Evolutionary conservation across 2,113 vertebrate genomes (phyloP).

Genomic region (Salvelinus fontinalis): DNA sequence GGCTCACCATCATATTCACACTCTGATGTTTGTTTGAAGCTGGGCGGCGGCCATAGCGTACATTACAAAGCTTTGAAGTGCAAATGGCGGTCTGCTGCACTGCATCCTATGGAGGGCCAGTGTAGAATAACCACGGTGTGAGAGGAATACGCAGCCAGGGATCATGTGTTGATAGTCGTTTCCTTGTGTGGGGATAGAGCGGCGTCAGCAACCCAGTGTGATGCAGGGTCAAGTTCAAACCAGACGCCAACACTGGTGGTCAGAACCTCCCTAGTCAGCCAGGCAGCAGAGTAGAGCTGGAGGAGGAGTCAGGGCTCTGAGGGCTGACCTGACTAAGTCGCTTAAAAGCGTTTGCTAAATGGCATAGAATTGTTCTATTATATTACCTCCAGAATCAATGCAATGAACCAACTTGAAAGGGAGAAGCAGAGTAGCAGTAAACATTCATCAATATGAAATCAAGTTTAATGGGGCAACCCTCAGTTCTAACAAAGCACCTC

Average conservation of each 20-base stretch:
- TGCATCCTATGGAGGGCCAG: constrained; percentile 21
- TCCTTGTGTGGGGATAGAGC: not conserved
- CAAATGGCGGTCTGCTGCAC: constrained; percentile 43
- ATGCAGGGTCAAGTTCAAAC: constrained; percentile 15
- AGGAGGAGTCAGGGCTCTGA: constrained; percentile 10
- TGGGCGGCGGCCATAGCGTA: constrained; percentile 32
- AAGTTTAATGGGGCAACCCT: constrained; percentile 38
- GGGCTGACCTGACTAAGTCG: constrained; percentile 43
- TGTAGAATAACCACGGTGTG: constrained; percentile 20
- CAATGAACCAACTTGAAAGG: constrained; percentile 13
- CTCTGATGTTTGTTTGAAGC: constrained; percentile 61
- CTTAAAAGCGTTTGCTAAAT: too few relatives aligned
- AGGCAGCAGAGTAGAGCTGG: constrained; percentile 18
- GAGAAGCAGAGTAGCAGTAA: constrained; percentile 44
- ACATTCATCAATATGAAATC: constrained; percentile 65
- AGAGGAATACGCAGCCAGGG: not conserved
- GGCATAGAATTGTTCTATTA: too few relatives aligned
- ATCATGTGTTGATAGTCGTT: constrained; percentile 28
- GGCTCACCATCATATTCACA: constrained; percentile 45
- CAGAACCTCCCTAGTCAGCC: not conserved
- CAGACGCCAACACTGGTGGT: constrained; percentile 9
- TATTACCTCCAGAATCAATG: constrained; percentile 4
- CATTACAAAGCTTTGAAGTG: constrained; percentile 52
- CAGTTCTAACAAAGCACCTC: too few relatives aligned
- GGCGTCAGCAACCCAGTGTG: constrained; percentile 9